These are phyloP conservation scores for Oryzias dopingdopingensis DNA, from an alignment of 2,797 vertebrate genomes.

Conservation along the genomic window DNA sequence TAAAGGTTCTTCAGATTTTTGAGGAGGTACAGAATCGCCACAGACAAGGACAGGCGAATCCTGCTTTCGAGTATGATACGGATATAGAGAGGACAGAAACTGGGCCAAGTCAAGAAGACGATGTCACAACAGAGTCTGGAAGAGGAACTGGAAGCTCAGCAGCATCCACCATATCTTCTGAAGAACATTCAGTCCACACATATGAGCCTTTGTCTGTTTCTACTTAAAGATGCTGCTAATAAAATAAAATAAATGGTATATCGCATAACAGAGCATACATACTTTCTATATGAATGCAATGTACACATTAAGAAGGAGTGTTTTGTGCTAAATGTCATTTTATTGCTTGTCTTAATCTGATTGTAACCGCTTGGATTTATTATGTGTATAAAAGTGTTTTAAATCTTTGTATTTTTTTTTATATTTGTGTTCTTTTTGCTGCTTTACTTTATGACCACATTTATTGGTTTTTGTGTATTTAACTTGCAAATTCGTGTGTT, in stretches of 20 bases:
- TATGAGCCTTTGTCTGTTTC: background rate
- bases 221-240: background rate
- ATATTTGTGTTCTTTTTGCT: background rate
- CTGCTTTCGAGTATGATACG: slow-evolving; percentile 66
- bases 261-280: background rate
- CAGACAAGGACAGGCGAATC: slow-evolving; percentile 59
- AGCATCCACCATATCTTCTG: slow-evolving; percentile 3
- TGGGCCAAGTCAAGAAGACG: background rate
- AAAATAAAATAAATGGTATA: background rate
- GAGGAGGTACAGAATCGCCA: slow-evolving; percentile 81
- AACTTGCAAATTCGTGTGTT: no score
- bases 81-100: slow-evolving; percentile 12
- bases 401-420: background rate
- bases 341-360: background rate
- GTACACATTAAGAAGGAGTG: background rate
- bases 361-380: background rate
- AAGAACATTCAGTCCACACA: slow-evolving; percentile 13
- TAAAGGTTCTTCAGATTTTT: slow-evolving; percentile 86
- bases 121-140: slow-evolving; percentile 1
- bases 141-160: slow-evolving; percentile 20
- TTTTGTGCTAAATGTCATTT: background rate
- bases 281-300: background rate
- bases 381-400: background rate
- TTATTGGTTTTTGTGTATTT: no score
- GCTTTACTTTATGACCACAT: no score